These are phyloP conservation scores for Heteromormyrus szaboi DNA, from an alignment of 2,797 vertebrate genomes.

Conservation along the genomic window DNA sequence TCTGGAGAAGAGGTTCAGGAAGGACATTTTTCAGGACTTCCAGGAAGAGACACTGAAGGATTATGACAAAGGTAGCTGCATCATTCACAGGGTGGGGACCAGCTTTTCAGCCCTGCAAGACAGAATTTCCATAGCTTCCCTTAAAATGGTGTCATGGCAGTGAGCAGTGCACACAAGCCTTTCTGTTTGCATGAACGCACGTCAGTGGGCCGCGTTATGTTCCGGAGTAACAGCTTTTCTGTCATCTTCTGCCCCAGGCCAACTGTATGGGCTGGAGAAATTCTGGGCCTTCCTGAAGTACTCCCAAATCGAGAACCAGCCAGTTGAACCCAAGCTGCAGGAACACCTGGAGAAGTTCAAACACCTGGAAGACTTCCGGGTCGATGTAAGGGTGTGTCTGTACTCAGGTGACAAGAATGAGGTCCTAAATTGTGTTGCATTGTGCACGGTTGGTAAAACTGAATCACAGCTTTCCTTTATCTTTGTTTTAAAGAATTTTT, in stretches of 20 bases:
- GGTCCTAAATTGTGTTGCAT: not conserved
- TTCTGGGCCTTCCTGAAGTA: conserved; percentile 96
- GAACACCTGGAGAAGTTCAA: conserved; percentile 81
- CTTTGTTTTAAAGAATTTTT: not conserved
- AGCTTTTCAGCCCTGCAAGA: not conserved
- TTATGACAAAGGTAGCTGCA: conserved; percentile 81
- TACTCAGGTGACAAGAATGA: not conserved
- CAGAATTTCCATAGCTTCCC: not conserved
- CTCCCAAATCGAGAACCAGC: conserved; percentile 70
- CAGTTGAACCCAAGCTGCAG: conserved; percentile 77
- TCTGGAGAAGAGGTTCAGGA: conserved; percentile 86
- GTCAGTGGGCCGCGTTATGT: not conserved
- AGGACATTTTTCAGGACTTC: conserved; percentile 88
- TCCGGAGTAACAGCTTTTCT: not conserved
- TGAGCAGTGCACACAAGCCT: too few species aligned
- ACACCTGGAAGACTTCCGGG: conserved; percentile 87
- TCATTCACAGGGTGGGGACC: not conserved
- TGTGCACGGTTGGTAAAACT: not conserved
- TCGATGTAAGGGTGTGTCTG: conserved; percentile 43
- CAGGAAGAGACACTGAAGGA: conserved; percentile 88
- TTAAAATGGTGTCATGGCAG: not conserved
- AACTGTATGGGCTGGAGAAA: conserved; percentile 92
- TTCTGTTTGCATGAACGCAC: not conserved
- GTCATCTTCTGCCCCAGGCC: conserved; percentile 62
- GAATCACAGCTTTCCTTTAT: not conserved